phyloP scores from a whole-genome alignment of 2,888 invertebrate species.

The Ferdinandea cuprea region DNA sequence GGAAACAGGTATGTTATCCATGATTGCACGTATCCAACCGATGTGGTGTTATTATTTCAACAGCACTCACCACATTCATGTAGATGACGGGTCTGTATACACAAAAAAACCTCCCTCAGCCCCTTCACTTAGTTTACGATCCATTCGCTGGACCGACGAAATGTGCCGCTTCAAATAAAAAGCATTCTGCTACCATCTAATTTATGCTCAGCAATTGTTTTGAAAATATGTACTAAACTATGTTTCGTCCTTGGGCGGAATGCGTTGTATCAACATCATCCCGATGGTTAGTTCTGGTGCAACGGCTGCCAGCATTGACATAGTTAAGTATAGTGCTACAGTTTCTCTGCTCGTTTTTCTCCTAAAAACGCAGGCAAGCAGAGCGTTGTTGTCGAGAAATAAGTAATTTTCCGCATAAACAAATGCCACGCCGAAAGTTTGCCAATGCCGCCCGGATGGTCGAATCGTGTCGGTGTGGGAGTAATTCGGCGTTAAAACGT shows the following conservation, averaged over 20 bases:
- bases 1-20: not conserved
- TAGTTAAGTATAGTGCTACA: constrained; percentile 7
- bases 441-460: constrained; percentile 27
- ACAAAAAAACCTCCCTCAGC: not conserved
- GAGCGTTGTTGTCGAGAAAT: constrained; percentile 30
- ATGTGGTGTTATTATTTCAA: constrained; percentile 32
- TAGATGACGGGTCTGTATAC: constrained; percentile 38
- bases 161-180: constrained; percentile 12
- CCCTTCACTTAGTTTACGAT: constrained; percentile 20
- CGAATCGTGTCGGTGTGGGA: not conserved
- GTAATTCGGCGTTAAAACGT: constrained; percentile 14
- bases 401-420: constrained; percentile 64
- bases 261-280: constrained; percentile 15
- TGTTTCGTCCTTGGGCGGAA: constrained; percentile 40
- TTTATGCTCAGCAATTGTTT: constrained; percentile 55
- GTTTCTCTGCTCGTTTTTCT: not conserved
- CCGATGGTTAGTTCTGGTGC: constrained; percentile 10
- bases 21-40: constrained; percentile 1
- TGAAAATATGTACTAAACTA: constrained; percentile 43
- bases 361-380: no score
- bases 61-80: constrained; percentile 28
- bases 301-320: not conserved
- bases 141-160: not conserved
- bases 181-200: constrained; percentile 38
- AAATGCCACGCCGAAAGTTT: constrained; percentile 47